Conservation (phyloP, 2,113 vertebrate genomes). For the Sylvia atricapilla region DNA sequence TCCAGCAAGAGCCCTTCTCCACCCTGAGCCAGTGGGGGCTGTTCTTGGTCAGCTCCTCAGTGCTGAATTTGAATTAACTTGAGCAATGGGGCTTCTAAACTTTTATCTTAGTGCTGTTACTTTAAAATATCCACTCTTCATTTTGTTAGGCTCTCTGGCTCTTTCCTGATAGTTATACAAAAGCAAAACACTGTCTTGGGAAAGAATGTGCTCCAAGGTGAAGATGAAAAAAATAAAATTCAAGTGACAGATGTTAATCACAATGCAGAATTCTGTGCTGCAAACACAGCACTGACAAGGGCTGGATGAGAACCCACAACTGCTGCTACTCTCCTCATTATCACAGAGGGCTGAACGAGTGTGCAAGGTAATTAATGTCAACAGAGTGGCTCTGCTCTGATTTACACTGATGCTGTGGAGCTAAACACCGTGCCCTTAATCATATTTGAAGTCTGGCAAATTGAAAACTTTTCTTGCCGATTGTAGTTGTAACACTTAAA, state of each 20-base stretch:
- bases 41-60: neutral
- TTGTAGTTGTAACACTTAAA: neutral
- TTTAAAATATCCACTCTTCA: neutral
- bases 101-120: neutral
- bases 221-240: neutral
- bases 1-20: neutral
- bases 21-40: neutral
- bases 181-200: neutral
- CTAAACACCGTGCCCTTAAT: neutral
- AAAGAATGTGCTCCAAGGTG: accelerated
- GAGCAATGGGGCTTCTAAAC: neutral
- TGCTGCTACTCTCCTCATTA: neutral
- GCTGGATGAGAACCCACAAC: neutral
- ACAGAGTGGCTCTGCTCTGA: neutral
- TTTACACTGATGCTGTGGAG: neutral
- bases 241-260: neutral
- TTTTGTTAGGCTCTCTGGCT: neutral
- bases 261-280: neutral
- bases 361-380: neutral
- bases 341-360: neutral
- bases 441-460: neutral
- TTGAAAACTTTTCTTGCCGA: neutral
- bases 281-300: neutral
- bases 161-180: neutral
- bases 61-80: neutral